Percentiles rank a stretch among this genome's conserved stretches.
These are phyloP conservation scores for Andrena praecox DNA, from an alignment of 2,888 invertebrate species.

Conservation along the genomic window DNA sequence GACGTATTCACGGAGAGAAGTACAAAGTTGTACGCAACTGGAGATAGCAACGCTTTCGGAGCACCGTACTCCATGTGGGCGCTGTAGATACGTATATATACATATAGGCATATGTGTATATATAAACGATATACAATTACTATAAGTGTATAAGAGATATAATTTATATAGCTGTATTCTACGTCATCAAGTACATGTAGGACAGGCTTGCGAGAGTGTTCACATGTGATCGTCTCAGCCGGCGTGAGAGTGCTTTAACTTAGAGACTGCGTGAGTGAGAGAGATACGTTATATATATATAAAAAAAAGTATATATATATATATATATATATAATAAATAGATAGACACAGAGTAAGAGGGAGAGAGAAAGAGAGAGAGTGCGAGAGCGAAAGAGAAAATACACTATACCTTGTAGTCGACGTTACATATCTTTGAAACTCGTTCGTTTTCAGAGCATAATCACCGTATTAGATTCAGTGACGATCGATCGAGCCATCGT, in stretches of 20 bases:
- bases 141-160: slow-evolving; percentile 72
- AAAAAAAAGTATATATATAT: slow-evolving; percentile 10
- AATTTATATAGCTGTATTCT: slow-evolving; percentile 74
- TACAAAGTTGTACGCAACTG: slow-evolving; percentile 7
- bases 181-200: slow-evolving; percentile 70
- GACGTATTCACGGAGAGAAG: background rate
- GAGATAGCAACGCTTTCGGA: background rate
- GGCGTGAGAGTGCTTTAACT: slow-evolving; percentile 71
- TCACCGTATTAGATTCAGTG: slow-evolving; percentile 30
- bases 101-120: slow-evolving; percentile 62
- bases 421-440: slow-evolving; percentile 74
- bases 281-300: slow-evolving; percentile 37
- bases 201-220: slow-evolving; percentile 70
- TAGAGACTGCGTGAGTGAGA: slow-evolving; percentile 62
- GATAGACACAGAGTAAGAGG: slow-evolving; percentile 38
- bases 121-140: slow-evolving; percentile 68
- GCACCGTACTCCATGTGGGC: slow-evolving; percentile 1
- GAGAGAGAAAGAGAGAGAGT: slow-evolving; percentile 44
- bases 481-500: background rate
- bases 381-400: slow-evolving; percentile 46
- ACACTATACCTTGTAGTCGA: slow-evolving; percentile 67
- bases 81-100: slow-evolving; percentile 65
- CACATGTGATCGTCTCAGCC: slow-evolving; percentile 66
- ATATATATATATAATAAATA: slow-evolving; percentile 44
- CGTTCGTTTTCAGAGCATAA: slow-evolving; percentile 52